Percentiles rank a stretch among this genome's conserved stretches.
Evolutionary conservation across 2,113 vertebrate genomes (phyloP).

Genomic region (Plotosus lineatus): DNA sequence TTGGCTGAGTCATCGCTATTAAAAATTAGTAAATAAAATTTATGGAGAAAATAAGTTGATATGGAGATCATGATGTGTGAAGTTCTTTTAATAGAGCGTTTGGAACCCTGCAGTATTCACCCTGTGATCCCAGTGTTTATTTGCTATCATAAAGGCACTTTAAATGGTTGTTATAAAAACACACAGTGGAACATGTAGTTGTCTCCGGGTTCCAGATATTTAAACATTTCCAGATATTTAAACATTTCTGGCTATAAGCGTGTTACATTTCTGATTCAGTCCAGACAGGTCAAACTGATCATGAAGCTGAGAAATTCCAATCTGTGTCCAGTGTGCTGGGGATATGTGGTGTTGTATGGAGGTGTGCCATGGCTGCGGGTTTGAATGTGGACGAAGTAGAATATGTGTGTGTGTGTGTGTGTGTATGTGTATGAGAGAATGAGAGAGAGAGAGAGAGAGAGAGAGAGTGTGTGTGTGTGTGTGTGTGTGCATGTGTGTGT

Average conservation of each 20-base stretch:
- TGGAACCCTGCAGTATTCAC: background rate
- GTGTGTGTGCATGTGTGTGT: background rate
- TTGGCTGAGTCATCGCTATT: background rate
- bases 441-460: too few relatives aligned
- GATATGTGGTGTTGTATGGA: background rate
- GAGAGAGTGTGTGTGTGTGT: background rate
- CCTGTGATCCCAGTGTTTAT: constrained; percentile 14
- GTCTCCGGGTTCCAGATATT: constrained; percentile 19
- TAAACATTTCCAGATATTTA: constrained; percentile 25
- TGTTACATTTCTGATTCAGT: background rate
- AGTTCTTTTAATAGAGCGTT: background rate
- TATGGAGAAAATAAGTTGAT: background rate
- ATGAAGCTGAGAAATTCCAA: background rate
- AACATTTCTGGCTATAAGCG: constrained; percentile 6
- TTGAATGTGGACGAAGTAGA: too few relatives aligned
- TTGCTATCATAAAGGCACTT: constrained; percentile 16
- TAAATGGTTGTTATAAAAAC: constrained; percentile 33
- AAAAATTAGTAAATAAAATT: background rate
- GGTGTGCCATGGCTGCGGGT: background rate
- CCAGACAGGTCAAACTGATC: background rate
- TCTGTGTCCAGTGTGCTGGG: background rate
- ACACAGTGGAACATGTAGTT: background rate
- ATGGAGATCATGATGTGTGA: constrained; percentile 10
- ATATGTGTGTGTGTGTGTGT: background rate
- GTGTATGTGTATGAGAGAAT: background rate